Base-by-base conservation (phyloP, 2,888 invertebrate genomes). In the Xylota segnis region DNA sequence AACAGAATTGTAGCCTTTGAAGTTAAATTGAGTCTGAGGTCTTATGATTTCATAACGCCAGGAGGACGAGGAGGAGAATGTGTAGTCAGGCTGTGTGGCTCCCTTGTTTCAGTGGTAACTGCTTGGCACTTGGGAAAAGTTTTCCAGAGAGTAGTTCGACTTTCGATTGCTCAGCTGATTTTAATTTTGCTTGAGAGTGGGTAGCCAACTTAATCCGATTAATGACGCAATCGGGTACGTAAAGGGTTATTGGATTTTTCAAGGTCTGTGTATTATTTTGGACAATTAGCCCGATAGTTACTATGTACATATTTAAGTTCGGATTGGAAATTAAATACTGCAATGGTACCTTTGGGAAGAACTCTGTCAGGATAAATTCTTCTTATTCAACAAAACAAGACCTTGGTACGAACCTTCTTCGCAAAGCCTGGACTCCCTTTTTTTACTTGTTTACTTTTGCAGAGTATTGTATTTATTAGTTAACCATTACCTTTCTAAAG, bases 11-110 rank as follows among this genome's bases (percentile, higher is more conserved):
- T 43, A 45, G 4, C 43, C 29, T 61, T 61, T 61, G 45, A 45
- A 45, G 61, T 61, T 29, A 16, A 45, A 45, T 45, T 29, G 27
- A 16, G 43, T 59, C 27, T 10, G 43, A n/a, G 29, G 61, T 61
- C 29, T 61, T 58, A 12, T 40, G n/a, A 40, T 34, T 12, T 3
- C 5, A 50, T 18, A 50, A 50, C 18, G 18, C 5, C 14, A 40
- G 1, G 40, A 4, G n/a, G 12, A 4, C 23, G 50, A n/a, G n/a
- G n/a, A n/a, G 50, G 18, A 7, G 9, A 10, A 5, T 18, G 47
- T 18, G 47, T 47, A 18, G 18, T 47, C 3, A 50, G 50, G 50
- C 3, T 23, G 10, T 23, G 23, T 23, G 1, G 23, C 10, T 50
- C 6, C 23, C 4, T 50, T 54, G 32, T n/a, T n/a, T 54, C 7